Base-by-base conservation (phyloP, 2,797 vertebrate species). In the Mus spretus region DNA sequence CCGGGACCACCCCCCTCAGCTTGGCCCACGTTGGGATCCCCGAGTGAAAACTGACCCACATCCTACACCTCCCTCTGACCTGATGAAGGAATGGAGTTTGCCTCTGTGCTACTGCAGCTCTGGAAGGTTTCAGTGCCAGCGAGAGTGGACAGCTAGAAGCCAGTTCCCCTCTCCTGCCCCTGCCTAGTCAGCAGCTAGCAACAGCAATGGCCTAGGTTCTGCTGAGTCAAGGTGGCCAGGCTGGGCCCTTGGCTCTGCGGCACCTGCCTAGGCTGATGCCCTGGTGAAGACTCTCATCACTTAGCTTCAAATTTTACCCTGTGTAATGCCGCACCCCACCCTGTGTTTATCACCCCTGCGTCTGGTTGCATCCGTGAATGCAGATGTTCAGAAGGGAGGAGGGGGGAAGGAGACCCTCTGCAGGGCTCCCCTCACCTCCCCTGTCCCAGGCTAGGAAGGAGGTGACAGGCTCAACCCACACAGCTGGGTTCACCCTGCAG, bases 231-330 rank as follows among this genome's bases (percentile, higher is more conserved):
- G 61, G 0, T 7, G 9, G 77, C n/a, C 79, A 1, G 88, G 37
- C 24, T 0, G 4, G 74, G 2, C 75, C 77, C 50, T 84, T 0
- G 87, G 77, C 85, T 55, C 34, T 55, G 67, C 55, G 2, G 85
- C 34, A 75, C 59, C 61, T 84, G 87, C 88, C 91, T 11, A 5
- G 34, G 50, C 83, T 34, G 72, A 81, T 81, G 70, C 94, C 47
- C 34, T 5, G 86, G 91, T 31, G 72, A 9, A 28, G 53, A 50
- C 57, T 53, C 22, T 88, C 83, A 55, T 55, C 1, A 31, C 53
- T 40, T 50, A 95, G 79, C 81, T 77, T 88, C 94, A 93, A 91
- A 97, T 96, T 90, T 96, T 11, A 6, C 5, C n/a, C 90, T 12
- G 17, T 0, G 1, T 77, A 15, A 22, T 47, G 59, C 50, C 0